Conservation (phyloP, 2,888 invertebrate species). For the Melieria omissa region DNA sequence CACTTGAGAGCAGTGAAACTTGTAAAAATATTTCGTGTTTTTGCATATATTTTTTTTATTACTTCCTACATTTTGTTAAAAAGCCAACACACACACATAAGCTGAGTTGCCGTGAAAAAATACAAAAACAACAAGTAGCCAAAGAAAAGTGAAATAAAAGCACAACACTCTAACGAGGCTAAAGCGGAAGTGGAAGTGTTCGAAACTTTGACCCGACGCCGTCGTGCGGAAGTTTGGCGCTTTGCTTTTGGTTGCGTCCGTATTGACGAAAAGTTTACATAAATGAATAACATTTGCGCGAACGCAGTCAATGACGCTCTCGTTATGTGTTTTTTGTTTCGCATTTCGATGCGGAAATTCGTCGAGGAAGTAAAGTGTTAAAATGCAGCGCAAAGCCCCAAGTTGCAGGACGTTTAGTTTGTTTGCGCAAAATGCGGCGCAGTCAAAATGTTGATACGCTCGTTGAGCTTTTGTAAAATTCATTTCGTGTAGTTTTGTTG, state of each 20-base stretch:
- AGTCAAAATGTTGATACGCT: too few relatives aligned
- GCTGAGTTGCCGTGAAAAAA: background rate
- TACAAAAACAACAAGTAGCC: background rate
- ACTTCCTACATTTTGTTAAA: too few relatives aligned
- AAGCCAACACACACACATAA: too few relatives aligned
- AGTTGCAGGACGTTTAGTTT: too few relatives aligned
- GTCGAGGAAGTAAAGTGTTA: too few relatives aligned
- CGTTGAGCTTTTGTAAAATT: too few relatives aligned
- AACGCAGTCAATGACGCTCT: too few relatives aligned
- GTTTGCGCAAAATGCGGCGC: too few relatives aligned
- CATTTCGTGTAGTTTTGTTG: too few relatives aligned
- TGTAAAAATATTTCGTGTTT: conserved; percentile 12
- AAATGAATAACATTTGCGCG: conserved; percentile 17
- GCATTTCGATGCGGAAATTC: too few relatives aligned
- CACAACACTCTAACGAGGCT: conserved; percentile 16
- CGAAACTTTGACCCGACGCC: background rate
- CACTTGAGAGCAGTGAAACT: conserved; percentile 21
- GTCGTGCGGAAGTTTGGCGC: background rate
- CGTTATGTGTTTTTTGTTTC: too few relatives aligned
- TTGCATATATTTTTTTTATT: background rate
- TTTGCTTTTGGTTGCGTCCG: conserved; percentile 10
- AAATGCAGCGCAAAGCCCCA: too few relatives aligned
- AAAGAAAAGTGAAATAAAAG: background rate
- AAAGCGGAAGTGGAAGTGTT: conserved; percentile 30
- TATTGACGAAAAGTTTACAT: conserved; percentile 23